Conservation (phyloP, 2,888 invertebrate species). For the Dexiosoma caninum region DNA sequence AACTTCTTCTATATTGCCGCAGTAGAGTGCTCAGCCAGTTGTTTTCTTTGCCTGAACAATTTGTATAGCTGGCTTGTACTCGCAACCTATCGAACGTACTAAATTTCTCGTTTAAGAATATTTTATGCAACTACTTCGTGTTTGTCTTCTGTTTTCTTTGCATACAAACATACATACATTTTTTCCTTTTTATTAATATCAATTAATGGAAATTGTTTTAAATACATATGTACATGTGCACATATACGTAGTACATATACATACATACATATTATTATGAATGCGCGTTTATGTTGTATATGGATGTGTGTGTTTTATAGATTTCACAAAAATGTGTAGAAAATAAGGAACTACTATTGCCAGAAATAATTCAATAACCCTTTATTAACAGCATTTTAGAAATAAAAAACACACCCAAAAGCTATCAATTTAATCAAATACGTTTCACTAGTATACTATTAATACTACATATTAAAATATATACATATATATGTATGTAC, state of each 20-base stretch:
- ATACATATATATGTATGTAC: neutral
- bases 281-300: neutral
- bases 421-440: neutral
- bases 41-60: constrained; percentile 17
- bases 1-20: no score
- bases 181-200: constrained; percentile 54
- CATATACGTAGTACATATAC: neutral
- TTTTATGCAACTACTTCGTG: constrained; percentile 38
- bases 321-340: neutral
- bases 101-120: constrained; percentile 30
- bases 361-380: neutral
- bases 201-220: constrained; percentile 58
- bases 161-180: neutral
- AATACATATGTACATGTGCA: neutral
- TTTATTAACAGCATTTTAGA: neutral
- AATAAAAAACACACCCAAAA: neutral
- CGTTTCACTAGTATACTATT: neutral
- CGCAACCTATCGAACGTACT: neutral
- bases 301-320: no score
- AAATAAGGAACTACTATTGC: neutral
- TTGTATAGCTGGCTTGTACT: neutral
- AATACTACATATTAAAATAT: no score
- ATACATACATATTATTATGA: neutral
- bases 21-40: neutral
- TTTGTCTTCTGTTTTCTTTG: constrained; percentile 39